Percentiles rank a stretch among this genome's conserved stretches.
phyloP scores from a whole-genome alignment of 2,797 vertebrate genomes.

The Acanthurus lineatus region DNA sequence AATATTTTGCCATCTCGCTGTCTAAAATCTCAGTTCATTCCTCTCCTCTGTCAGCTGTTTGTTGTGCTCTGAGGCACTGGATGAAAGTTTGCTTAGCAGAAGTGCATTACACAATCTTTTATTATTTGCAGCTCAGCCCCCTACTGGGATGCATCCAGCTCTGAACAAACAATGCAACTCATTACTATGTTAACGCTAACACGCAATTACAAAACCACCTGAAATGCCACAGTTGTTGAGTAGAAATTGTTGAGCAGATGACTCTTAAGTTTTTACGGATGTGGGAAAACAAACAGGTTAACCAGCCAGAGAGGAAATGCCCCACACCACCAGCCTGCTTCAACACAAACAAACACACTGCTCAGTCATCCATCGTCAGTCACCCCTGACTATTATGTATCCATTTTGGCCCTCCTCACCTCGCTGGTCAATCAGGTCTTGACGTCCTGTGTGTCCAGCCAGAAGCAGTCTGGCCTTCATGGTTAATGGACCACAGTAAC shows the following conservation, averaged over 20 bases:
- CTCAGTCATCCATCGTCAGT: slow-evolving; percentile 21
- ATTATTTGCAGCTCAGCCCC: slow-evolving; percentile 19
- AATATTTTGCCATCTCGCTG: not conserved
- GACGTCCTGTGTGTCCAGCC: slow-evolving; percentile 48
- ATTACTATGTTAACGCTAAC: not conserved
- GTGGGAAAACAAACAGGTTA: slow-evolving; percentile 51
- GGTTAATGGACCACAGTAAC: slow-evolving; percentile 57
- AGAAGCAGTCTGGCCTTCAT: slow-evolving; percentile 28
- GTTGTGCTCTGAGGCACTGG: not conserved
- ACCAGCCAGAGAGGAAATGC: slow-evolving; percentile 36
- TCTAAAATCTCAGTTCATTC: not conserved
- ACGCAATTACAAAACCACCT: not conserved
- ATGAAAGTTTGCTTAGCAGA: not conserved
- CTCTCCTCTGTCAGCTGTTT: not conserved
- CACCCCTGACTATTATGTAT: slow-evolving; percentile 46
- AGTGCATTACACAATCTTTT: slow-evolving; percentile 20
- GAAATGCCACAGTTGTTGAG: not conserved
- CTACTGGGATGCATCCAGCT: slow-evolving; percentile 18
- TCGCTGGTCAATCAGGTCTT: slow-evolving; percentile 57
- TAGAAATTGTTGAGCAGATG: slow-evolving; percentile 6
- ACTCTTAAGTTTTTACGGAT: slow-evolving; percentile 15
- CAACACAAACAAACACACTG: slow-evolving; percentile 38
- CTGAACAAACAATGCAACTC: not conserved
- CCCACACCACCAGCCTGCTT: not conserved
- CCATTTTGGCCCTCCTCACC: slow-evolving; percentile 60